phyloP scores from a whole-genome alignment of 2,888 invertebrate species.

The Odontothrips loti region DNA sequence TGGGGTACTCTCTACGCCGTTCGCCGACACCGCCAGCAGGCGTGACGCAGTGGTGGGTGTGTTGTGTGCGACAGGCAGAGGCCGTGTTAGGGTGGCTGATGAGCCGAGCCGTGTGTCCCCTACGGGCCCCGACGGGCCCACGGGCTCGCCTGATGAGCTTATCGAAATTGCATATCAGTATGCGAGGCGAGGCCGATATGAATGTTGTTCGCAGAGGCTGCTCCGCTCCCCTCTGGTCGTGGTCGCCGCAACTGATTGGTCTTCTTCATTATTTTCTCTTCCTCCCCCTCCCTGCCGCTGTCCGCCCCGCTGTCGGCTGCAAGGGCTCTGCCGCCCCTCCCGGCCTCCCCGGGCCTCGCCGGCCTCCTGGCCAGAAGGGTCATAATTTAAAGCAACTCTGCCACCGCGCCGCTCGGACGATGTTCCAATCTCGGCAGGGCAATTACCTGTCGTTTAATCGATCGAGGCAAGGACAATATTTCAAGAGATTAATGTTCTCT shows the following conservation, averaged over 20 bases:
- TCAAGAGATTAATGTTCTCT: background rate
- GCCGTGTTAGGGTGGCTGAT: too few relatives aligned
- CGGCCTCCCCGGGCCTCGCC: background rate
- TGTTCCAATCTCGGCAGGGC: background rate
- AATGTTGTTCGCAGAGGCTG: background rate
- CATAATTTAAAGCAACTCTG: background rate
- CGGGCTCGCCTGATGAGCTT: too few relatives aligned
- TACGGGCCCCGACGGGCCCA: too few relatives aligned
- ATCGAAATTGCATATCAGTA: too few relatives aligned
- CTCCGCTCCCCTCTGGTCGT: background rate
- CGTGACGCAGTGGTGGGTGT: too few relatives aligned
- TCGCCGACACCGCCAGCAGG: too few relatives aligned
- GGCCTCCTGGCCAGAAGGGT: background rate
- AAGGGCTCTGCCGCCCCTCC: background rate
- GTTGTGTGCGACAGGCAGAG: too few relatives aligned
- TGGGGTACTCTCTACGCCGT: too few relatives aligned
- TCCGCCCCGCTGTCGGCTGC: background rate
- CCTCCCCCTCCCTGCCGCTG: background rate
- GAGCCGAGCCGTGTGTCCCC: too few relatives aligned
- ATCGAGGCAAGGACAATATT: background rate
- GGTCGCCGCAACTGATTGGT: background rate
- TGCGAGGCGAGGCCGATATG: too few relatives aligned
- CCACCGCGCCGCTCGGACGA: background rate
- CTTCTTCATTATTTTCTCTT: background rate
- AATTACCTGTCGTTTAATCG: constrained; percentile 5